Conservation (phyloP, 1,140 invertebrate genomes). For the Achroia grisella region DNA sequence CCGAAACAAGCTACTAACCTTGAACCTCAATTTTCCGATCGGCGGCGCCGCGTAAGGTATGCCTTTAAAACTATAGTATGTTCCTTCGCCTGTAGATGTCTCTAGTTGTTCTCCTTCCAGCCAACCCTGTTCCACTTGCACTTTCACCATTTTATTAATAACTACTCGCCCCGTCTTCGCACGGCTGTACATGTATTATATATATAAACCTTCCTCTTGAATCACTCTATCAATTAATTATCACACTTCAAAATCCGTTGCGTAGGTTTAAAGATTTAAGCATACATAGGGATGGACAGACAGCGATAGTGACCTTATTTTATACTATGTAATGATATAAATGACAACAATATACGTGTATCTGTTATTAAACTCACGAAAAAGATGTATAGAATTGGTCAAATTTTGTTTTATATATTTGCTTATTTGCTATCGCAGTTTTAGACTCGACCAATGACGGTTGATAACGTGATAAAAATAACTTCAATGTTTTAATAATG, state of each 20-base stretch:
- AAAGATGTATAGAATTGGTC: not conserved
- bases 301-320: not conserved
- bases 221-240: no score
- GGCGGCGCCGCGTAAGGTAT: slow-evolving; percentile 78
- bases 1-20: slow-evolving; percentile 64
- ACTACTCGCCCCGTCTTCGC: not conserved
- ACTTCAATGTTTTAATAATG: no score
- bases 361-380: not conserved
- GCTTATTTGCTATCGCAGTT: not conserved
- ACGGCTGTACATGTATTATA: not conserved
- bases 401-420: not conserved
- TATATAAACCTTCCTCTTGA: no score
- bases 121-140: slow-evolving; percentile 18
- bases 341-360: not conserved
- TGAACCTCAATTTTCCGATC: slow-evolving; percentile 74
- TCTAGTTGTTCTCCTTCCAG: slow-evolving; percentile 17
- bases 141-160: slow-evolving; percentile 1
- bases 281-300: no score
- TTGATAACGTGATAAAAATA: no score
- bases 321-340: not conserved
- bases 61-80: slow-evolving; percentile 77
- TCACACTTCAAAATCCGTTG: no score
- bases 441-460: not conserved
- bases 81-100: slow-evolving; percentile 44
- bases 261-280: no score